Evolutionary conservation across 2,113 vertebrate genomes (phyloP).

Genomic region (Chamaea fasciata): DNA sequence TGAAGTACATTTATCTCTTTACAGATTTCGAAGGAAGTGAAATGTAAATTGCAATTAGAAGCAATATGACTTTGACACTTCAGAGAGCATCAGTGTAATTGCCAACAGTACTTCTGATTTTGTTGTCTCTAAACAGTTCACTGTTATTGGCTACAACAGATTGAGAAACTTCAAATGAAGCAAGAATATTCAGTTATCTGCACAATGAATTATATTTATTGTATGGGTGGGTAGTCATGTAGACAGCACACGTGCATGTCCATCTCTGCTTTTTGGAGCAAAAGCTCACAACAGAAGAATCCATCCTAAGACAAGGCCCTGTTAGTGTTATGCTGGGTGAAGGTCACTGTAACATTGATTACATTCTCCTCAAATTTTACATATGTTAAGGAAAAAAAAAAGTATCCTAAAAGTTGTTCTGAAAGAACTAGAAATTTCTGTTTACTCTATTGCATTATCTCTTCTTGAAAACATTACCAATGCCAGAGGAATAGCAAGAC

Average conservation of each 20-base stretch:
- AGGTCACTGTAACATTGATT: neutral
- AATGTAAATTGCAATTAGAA: neutral
- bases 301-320: neutral
- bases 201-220: neutral
- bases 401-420: neutral
- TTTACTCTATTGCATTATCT: neutral
- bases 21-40: neutral
- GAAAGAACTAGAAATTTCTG: neutral
- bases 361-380: neutral
- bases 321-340: neutral
- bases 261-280: neutral
- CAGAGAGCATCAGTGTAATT: neutral
- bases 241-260: neutral
- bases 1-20: neutral
- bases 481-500: neutral
- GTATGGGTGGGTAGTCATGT: neutral
- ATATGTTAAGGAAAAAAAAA: neutral
- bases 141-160: neutral
- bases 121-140: neutral
- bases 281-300: neutral
- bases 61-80: neutral
- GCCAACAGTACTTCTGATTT: neutral
- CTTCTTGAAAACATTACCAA: neutral
- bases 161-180: neutral
- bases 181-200: neutral